These are phyloP conservation scores for Lepidocolaptes lacrymiger DNA, from an alignment of 2,797 vertebrate species.

Conservation along the genomic window DNA sequence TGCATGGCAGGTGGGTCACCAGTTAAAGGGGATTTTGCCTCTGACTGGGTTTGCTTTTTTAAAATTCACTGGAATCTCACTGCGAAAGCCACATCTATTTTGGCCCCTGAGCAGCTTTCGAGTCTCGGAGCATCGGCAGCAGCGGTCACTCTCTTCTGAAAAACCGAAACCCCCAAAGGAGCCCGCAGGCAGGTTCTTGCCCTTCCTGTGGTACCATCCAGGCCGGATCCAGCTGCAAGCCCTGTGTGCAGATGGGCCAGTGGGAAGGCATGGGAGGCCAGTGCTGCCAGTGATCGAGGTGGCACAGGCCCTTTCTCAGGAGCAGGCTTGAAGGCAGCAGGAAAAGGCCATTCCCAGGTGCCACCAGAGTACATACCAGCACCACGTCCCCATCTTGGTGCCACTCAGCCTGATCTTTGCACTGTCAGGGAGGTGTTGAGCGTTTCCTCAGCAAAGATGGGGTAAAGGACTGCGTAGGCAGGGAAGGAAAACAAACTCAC, in stretches of 20 bases:
- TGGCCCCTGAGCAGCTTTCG: not conserved
- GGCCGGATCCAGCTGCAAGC: rapidly evolving
- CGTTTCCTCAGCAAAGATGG: too few species aligned
- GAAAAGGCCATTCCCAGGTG: not conserved
- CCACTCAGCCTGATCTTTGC: not conserved
- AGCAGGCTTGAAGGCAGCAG: not conserved
- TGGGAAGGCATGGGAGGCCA: rapidly evolving
- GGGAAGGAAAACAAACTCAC: not conserved
- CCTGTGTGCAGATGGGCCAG: rapidly evolving
- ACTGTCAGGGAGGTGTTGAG: not conserved
- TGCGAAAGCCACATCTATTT: not conserved
- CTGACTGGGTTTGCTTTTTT: not conserved
- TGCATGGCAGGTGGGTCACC: rapidly evolving
- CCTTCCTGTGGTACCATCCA: rapidly evolving
- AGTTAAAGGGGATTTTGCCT: not conserved
- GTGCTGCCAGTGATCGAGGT: rapidly evolving
- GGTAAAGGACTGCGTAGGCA: rapidly evolving
- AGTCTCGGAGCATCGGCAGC: not conserved
- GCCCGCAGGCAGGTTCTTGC: not conserved
- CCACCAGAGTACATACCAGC: not conserved
- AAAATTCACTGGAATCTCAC: slow-evolving; percentile 59
- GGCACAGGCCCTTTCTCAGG: not conserved
- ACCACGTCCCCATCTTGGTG: not conserved
- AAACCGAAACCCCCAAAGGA: not conserved
- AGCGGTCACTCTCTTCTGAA: slow-evolving; percentile 10